Evolutionary conservation across 2,888 invertebrate species (phyloP), one percentile per base, ranked within the genome.

Genomic region (Balanococcus diminutus): DNA sequence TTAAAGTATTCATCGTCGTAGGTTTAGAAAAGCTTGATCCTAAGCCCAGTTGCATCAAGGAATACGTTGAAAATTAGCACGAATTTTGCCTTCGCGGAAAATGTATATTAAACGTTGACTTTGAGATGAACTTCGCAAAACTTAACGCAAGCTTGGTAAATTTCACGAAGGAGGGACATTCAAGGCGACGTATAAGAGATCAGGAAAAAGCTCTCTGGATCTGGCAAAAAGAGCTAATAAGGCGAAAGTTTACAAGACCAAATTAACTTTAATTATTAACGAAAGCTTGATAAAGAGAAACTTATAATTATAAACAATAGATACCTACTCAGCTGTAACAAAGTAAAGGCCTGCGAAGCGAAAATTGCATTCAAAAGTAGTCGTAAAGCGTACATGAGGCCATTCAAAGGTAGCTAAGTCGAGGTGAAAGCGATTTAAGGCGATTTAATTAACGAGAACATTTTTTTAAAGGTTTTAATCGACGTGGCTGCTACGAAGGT

Each of bases 191-290:
- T 4, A 28, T 67, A 25, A 67, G 28, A 14, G 46, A 81, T 42
- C 81, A 42, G 25, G 46, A 81, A 81, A 19, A 51, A 51, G 46
- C 51, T 31, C 28, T 81, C 39, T 82, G 31, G 51, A 56, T 82
- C 19, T 42, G 82, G 82, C 42, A 28, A 31, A 51, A 82, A 82
- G 51, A 22, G 51, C 82, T 42, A 82, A 82, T 51, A 82, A 51
- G 82, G n/a, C 51, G 42, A 25, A 51, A 31, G 31, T 31, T 82
- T 51, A 28, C 51, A 51, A 51, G 51, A 51, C 82, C 42, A 82
- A 82, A 82, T 82, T 51, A 82, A 82, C 82, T 82, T 82, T 82
- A 82, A 82, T 82, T 82, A 82, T 82, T 42, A 82, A 42, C 56
- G 82, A 82, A 51, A 46, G 51, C 31, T 28, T 81, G 42, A 81